Base-by-base conservation (phyloP, 2,797 vertebrate species). In the Rhabdomys pumilio region DNA sequence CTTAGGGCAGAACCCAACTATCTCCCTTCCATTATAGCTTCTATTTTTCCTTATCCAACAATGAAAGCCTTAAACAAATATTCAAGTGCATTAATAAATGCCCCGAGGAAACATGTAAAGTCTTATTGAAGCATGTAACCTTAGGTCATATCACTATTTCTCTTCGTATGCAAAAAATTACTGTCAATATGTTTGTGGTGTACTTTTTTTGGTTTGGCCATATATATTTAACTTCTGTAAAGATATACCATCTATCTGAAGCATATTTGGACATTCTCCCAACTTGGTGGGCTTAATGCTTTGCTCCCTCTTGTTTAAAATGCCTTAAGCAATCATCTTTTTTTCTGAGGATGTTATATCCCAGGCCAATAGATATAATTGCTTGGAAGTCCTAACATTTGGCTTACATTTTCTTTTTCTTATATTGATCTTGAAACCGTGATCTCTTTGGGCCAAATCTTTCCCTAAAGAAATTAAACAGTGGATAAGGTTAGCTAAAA, bases 391-490 rank as follows among this genome's bases (percentile, higher is more conserved):
- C 34, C 38, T 94, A 91, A 96, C 76, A 91, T 95, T 97, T 96
- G 91, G 59, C 83, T 97, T 96, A 89, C 44, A 87, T 96, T 97
- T 95, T 96, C 91, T 72, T 95, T 95, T 86, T 84, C 75, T 94
- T 91, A 93, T 86, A 93, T 83, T 90, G 55, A 91, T 94, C 79
- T 93, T 76, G 92, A 92, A 95, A 95, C 55, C 93, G n/a, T 92
- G 69, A 91, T 93, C 47, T 79, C 86, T 61, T 90, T 59, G 76
- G 86, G 44, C 55, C 77, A 94, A 69, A 92, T 73, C 17, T 97
- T 69, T 95, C 85, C 82, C 94, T 95, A 82, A 95, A 96, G 90
- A 97, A 96, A 96, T 96, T 93, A 97, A 93, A 41, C 7, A 86
- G 41, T 89, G 29, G 61, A 69, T 55, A 96, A 89, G 61, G 31